phyloP scores from a whole-genome alignment of 2,797 vertebrate genomes.

The Enteromius fasciolatus region DNA sequence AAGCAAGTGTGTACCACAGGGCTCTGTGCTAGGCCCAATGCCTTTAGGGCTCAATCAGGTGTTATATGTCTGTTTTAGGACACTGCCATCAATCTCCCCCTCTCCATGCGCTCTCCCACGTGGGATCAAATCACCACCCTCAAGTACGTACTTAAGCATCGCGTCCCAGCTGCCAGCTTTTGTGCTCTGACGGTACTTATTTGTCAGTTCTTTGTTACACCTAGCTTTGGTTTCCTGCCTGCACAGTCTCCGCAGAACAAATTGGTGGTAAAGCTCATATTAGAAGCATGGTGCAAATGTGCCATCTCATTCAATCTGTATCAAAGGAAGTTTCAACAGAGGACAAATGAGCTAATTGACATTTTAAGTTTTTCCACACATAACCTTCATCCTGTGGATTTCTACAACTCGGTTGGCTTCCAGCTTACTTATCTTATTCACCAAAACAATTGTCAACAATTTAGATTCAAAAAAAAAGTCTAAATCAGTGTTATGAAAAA shows the following conservation, averaged over 20 bases:
- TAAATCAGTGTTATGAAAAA: background rate
- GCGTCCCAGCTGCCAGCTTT: conserved; percentile 46
- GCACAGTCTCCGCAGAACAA: conserved; percentile 43
- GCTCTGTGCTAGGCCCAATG: conserved; percentile 66
- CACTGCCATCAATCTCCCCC: conserved; percentile 77
- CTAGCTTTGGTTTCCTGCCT: conserved; percentile 45
- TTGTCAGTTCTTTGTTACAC: conserved; percentile 54
- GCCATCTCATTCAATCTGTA: conserved; percentile 36
- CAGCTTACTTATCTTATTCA: background rate
- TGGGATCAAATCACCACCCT: conserved; percentile 71
- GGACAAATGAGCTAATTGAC: conserved; percentile 22
- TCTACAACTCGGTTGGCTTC: background rate
- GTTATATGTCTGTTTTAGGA: conserved; percentile 80
- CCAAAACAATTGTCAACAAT: conserved; percentile 1
- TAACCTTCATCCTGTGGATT: conserved; percentile 22
- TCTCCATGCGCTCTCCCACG: conserved; percentile 68
- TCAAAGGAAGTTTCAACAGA: conserved; percentile 24
- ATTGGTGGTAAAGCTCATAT: conserved; percentile 41
- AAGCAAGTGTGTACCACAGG: conserved; percentile 65
- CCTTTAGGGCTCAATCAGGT: conserved; percentile 78
- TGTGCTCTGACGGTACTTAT: conserved; percentile 48
- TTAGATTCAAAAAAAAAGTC: background rate
- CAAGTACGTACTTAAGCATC: conserved; percentile 55
- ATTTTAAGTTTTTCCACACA: conserved; percentile 39
- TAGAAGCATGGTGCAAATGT: conserved; percentile 27